Percentiles rank a stretch among this genome's conserved stretches.
Conservation (phyloP, 2,113 vertebrate genomes). For the Dicerorhinus sumatrensis region DNA sequence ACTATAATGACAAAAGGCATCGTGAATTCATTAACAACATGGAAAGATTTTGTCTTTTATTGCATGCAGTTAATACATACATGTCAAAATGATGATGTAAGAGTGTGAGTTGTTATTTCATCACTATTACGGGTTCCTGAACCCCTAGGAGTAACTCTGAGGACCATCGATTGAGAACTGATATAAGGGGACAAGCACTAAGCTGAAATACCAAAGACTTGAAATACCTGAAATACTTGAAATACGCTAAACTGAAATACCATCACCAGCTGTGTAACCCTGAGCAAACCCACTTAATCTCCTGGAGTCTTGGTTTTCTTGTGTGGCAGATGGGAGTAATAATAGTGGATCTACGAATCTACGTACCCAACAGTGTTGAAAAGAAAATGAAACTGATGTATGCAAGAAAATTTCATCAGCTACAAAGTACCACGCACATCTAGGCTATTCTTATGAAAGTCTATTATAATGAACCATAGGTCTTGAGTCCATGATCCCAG, state of each 20-base stretch:
- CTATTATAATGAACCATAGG: accelerated
- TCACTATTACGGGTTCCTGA: background rate
- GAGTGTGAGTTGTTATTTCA: background rate
- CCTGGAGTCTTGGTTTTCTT: background rate
- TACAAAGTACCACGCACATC: accelerated
- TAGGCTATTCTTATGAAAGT: background rate
- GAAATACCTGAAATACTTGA: too few species aligned
- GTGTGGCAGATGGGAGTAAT: too few species aligned
- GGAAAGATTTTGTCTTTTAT: background rate
- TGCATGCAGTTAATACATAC: background rate
- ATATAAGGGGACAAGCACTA: accelerated
- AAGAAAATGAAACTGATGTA: background rate
- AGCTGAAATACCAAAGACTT: accelerated
- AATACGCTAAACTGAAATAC: too few species aligned
- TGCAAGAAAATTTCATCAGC: background rate
- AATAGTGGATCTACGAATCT: background rate
- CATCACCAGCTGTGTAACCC: accelerated
- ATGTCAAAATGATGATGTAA: background rate
- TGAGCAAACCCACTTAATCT: background rate
- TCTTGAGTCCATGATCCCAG: background rate
- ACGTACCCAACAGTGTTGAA: too few species aligned
- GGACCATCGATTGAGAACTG: background rate
- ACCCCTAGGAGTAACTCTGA: background rate
- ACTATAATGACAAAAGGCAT: background rate
- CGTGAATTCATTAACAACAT: background rate